Evolutionary conservation across 2,888 invertebrate genomes (phyloP).

Genomic region (Eupithecia tripunctaria): DNA sequence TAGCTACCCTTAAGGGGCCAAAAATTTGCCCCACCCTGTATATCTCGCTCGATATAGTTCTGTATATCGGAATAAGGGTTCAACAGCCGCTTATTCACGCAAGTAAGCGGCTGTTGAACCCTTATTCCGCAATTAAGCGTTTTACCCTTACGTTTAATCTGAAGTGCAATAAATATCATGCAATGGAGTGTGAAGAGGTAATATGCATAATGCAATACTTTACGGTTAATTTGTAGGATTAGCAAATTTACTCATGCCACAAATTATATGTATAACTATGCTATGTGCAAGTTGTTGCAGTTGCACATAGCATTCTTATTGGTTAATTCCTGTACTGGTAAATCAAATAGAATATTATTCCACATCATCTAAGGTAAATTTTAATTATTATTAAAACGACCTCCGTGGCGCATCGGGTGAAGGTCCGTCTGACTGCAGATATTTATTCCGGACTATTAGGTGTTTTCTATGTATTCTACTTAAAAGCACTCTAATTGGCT

Average conservation of each 20-base stretch:
- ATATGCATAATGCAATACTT: constrained; percentile 15
- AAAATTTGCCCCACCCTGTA: too few relatives aligned
- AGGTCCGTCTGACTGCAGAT: background rate
- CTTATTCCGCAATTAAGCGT: background rate
- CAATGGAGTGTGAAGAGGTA: constrained; percentile 19
- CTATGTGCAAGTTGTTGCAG: too few relatives aligned
- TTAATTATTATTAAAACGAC: too few relatives aligned
- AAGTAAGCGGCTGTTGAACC: background rate
- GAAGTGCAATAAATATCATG: constrained; percentile 8
- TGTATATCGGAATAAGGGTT: too few relatives aligned
- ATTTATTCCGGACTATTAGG: background rate
- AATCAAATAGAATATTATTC: background rate
- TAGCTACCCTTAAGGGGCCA: too few relatives aligned
- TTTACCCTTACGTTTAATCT: background rate
- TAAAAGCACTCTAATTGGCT: background rate
- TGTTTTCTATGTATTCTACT: background rate
- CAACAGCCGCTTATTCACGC: background rate
- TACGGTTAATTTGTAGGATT: background rate
- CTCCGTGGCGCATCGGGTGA: too few relatives aligned
- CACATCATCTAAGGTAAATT: too few relatives aligned
- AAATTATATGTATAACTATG: too few relatives aligned
- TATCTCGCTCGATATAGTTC: too few relatives aligned
- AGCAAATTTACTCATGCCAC: too few relatives aligned
- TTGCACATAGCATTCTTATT: background rate
- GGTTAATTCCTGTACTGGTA: background rate